A percentile compares a stretch with the other conserved stretches of the same genome.
phyloP scores from a whole-genome alignment of 37 sponge, comb jelly and placozoan genomes.

The Theonella swinhoei region DNA sequence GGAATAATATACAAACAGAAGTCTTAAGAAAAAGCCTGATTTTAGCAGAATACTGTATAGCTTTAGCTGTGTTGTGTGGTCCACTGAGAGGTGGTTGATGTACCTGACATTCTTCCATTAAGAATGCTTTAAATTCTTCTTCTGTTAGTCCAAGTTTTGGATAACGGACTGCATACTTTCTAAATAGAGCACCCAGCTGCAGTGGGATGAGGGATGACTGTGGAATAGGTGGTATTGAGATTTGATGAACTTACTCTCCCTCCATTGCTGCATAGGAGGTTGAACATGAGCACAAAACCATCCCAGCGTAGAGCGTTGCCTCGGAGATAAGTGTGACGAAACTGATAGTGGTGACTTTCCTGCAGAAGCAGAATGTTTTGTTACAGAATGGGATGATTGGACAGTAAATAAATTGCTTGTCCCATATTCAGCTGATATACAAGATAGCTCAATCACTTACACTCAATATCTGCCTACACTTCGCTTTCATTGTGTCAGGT shows the following conservation, averaged over 20 bases:
- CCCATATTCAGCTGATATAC: no score
- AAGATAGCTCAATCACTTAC: background rate
- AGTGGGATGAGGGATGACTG: background rate
- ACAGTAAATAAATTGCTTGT: no score
- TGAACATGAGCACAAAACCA: constrained; percentile 63
- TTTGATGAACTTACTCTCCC: constrained; percentile 14
- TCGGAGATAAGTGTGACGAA: constrained; percentile 20
- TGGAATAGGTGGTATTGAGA: background rate
- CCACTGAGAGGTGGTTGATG: background rate
- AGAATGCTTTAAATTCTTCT: constrained; percentile 63
- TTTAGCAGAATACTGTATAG: background rate
- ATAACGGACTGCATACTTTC: constrained; percentile 40
- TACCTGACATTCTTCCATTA: constrained; percentile 53
- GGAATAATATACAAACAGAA: background rate
- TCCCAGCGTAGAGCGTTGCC: constrained; percentile 68
- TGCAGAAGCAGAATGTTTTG: constrained; percentile 1
- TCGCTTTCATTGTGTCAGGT: background rate
- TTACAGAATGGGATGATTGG: background rate
- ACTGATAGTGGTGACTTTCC: constrained; percentile 50
- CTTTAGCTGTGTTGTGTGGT: background rate
- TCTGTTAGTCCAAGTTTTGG: constrained; percentile 59
- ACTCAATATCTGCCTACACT: background rate
- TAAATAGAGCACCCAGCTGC: constrained; percentile 56
- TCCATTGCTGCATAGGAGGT: constrained; percentile 48
- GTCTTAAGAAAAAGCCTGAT: background rate